Base-by-base conservation (phyloP, 2,888 invertebrate species). In the Chironomus tentans region DNA sequence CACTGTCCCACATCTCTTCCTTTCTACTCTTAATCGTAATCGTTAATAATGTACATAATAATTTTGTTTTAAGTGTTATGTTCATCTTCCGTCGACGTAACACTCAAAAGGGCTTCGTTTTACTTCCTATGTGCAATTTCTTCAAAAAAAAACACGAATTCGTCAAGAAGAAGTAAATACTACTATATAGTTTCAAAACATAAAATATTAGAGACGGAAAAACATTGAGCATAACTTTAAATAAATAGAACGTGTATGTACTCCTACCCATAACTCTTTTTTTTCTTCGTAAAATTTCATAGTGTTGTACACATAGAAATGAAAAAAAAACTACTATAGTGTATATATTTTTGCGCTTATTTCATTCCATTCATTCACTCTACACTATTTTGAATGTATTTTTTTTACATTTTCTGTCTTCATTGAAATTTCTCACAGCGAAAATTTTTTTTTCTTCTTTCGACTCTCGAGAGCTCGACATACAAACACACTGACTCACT, bases 361-460 rank as follows among this genome's bases (percentile, higher is more conserved):
- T 74, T 74, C 74, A 74, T 74, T 74, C 74, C 74, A 74, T 74
- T 74, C 74, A 74, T 74, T 74, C 56, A 68, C 74, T 74, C 74
- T 68, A 74, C 74, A 74, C 21, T 48, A 18, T 24, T 21, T 74
- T 71, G 15, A 21, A 22, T 70, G 48, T 70, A 21, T 74, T 68
- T 46, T 38, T 46, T 15, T 47, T 62, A 21, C 15, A 18, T 65
- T 21, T 65, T 65, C 65, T 21, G 22, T 65, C 21, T 47, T 74
- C 74, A 74, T 74, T 74, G 74, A 74, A 74, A 74, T 74, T 74
- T 74, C 74, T 74, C 74, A 74, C 28, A 56, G 38, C 22, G 13
- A 47, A 74, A 28, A 73, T 15, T 70, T 69, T 70, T 28, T 48
- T 46, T 71, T 61, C 65, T 65, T 65, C 65, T 24, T 24, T 24